A percentile compares a stretch with the other conserved stretches of the same genome.
Conservation (phyloP, 2,113 vertebrate genomes). For the Amphiprion ocellaris region DNA sequence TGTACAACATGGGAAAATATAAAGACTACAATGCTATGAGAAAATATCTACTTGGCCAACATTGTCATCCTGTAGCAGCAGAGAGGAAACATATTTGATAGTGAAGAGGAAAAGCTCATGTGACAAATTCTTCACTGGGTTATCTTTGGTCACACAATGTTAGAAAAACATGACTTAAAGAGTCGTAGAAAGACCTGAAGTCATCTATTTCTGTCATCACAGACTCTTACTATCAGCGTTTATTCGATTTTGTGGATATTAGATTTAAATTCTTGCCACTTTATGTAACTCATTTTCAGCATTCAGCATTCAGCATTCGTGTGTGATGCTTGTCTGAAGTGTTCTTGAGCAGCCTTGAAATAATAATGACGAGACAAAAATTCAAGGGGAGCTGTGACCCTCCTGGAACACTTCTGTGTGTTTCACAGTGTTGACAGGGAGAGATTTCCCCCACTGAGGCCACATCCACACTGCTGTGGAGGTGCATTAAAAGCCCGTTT, state of each 20-base stretch:
- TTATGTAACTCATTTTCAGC: too few species aligned
- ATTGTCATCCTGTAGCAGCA: too few species aligned
- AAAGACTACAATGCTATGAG: too few species aligned
- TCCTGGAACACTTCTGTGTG: constrained; percentile 33
- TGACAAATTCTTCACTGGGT: too few species aligned
- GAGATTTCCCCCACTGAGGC: constrained; percentile 2
- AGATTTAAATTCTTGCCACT: background rate
- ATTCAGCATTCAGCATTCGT: background rate
- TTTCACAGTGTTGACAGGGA: constrained; percentile 28
- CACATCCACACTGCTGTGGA: constrained; percentile 2
- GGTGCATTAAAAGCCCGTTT: too few species aligned
- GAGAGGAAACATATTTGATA: too few species aligned
- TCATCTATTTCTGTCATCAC: background rate
- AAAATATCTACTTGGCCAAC: too few species aligned
- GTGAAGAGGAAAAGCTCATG: background rate
- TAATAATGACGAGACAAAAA: constrained; percentile 21
- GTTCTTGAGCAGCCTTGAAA: constrained; percentile 22
- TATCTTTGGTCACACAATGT: background rate
- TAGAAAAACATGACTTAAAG: background rate
- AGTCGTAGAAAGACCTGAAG: background rate
- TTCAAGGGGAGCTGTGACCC: background rate
- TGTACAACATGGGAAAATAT: too few species aligned
- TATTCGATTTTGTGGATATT: background rate
- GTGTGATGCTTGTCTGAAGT: too few species aligned
- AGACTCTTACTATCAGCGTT: background rate